A percentile compares a stretch with the other conserved stretches of the same genome.
Conservation (phyloP, 2,797 vertebrate species). For the Centropyge bicolor region DNA sequence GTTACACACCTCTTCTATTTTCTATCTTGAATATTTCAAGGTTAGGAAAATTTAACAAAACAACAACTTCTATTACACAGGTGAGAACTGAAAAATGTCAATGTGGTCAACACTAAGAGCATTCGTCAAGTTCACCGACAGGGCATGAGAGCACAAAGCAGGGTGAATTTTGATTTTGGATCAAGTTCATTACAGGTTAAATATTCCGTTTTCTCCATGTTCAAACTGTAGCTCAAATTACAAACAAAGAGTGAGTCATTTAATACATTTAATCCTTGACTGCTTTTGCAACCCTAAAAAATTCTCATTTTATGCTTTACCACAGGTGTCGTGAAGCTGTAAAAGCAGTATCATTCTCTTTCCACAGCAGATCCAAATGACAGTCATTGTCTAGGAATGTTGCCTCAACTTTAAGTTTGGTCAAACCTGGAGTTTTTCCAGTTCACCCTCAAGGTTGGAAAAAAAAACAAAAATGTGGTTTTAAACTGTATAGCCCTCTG, state of each 20-base stretch:
- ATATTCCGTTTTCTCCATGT: neutral
- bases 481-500: neutral
- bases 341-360: slow-evolving; percentile 9
- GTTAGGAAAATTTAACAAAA: too few relatives aligned
- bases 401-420: slow-evolving; percentile 23
- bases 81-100: too few relatives aligned
- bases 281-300: neutral
- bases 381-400: slow-evolving; percentile 47
- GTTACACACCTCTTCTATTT: too few relatives aligned
- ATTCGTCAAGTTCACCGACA: neutral
- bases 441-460: slow-evolving; percentile 29
- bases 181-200: neutral
- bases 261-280: neutral
- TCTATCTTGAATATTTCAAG: too few relatives aligned
- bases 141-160: neutral
- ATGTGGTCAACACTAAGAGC: too few relatives aligned
- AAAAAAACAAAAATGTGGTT: slow-evolving; percentile 13
- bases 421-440: slow-evolving; percentile 45
- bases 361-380: slow-evolving; percentile 31
- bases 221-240: neutral
- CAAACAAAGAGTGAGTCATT: neutral
- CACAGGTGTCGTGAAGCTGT: slow-evolving; percentile 24
- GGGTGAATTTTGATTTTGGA: neutral
- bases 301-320: slow-evolving; percentile 12
- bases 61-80: too few relatives aligned